Percentiles rank a stretch among this genome's conserved stretches.
Evolutionary conservation across 1,140 invertebrate genomes (phyloP).

Genomic region (Rhagoletis pomonella): DNA sequence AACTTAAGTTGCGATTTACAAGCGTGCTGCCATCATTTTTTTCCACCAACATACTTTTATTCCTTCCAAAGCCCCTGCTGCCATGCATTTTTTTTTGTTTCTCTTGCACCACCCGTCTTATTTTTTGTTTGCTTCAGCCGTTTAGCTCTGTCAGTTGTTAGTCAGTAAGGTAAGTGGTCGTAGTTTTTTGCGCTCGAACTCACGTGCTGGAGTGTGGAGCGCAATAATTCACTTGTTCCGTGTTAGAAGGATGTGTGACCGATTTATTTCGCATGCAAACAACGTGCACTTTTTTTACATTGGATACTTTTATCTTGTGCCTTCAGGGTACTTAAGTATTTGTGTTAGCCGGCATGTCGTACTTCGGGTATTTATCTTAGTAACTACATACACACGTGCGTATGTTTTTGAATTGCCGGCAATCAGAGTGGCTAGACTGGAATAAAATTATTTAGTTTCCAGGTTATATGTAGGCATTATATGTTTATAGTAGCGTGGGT

Average conservation of each 20-base stretch:
- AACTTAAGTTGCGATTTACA: constrained; percentile 8
- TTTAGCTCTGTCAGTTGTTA: neutral
- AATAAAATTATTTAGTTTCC: no score
- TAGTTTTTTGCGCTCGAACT: neutral
- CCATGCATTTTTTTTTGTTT: neutral
- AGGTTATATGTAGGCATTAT: no score
- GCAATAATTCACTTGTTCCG: neutral
- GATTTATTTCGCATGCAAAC: constrained; percentile 10
- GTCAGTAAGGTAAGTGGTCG: neutral
- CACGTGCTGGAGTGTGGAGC: neutral
- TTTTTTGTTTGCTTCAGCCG: neutral
- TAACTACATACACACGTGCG: no score
- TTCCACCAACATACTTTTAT: neutral
- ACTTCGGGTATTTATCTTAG: no score
- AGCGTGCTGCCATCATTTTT: neutral
- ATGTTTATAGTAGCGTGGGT: no score
- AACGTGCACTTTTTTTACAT: neutral
- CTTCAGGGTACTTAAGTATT: neutral
- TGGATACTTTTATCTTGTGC: neutral
- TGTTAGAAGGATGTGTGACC: constrained; percentile 2
- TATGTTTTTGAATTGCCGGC: neutral
- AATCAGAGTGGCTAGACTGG: no score
- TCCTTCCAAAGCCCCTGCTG: neutral
- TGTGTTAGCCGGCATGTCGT: no score
- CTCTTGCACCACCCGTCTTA: neutral